Base-by-base conservation (phyloP, 92 coral and sea anemone species). In the Blastomussa wellsi region DNA sequence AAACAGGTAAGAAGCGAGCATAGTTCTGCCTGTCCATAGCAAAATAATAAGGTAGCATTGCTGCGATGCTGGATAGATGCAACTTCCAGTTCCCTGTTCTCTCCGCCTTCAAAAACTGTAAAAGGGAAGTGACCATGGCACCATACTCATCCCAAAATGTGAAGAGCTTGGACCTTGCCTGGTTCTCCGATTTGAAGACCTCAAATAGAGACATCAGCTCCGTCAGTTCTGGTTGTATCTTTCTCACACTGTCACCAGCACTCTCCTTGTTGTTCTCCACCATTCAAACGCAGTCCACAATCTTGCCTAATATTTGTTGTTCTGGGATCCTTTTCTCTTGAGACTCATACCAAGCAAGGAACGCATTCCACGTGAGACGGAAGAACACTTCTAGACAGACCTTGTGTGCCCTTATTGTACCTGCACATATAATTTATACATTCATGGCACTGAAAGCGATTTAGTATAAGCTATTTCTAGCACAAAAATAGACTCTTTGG, bases 341-440 rank as follows among this genome's bases (percentile, higher is more conserved):
- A 29, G 79, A 72, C 84, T 60, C 80, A 28, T 80, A 73, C 91
- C 90, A 93, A 62, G 26, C 37, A 36, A 76, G 10, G 74, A 93
- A 93, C 15, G 82, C 92, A 20, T 59, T 41, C 98, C 95, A 91
- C 90, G 69, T 62, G 33, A 85, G 89, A 47, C 90, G 93, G 71
- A 94, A 85, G 36, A 94, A 87, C 67, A 86, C 95, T 74, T 91
- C 95, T 14, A 88, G 47, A 52, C 71, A 74, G 29, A 94, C 84
- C 90, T 94, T 94, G 86, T 90, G 98, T 29, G 95, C 93, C 39
- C 93, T 72, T 0, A 94, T 75, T 5, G n/a, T n/a, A n/a, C n/a
- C n/a, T n/a, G n/a, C n/a, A n/a, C n/a, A n/a, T n/a, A n/a, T n/a
- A n/a, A n/a, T n/a, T n/a, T n/a, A n/a, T n/a, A n/a, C n/a, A n/a